A percentile compares a stretch with the other conserved stretches of the same genome.
phyloP scores from a whole-genome alignment of 2,888 invertebrate genomes.

The Pristionchus fissidentatus region DNA sequence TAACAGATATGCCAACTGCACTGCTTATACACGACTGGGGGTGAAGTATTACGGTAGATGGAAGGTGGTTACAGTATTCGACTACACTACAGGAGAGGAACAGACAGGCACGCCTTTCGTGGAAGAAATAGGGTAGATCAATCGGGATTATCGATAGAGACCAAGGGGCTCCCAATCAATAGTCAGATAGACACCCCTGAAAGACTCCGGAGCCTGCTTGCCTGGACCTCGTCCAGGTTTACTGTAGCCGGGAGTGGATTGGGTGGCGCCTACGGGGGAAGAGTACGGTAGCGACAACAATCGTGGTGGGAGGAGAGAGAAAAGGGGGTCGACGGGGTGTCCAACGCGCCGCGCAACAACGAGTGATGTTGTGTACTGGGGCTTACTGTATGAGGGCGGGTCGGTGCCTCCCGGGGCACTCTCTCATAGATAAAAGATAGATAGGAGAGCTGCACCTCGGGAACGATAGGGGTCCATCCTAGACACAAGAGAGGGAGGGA shows the following conservation, averaged over 20 bases:
- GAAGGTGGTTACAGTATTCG: background rate
- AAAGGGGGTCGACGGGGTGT: background rate
- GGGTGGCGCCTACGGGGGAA: background rate
- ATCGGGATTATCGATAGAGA: slow-evolving; percentile 20
- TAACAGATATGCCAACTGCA: slow-evolving; percentile 22
- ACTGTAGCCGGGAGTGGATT: background rate
- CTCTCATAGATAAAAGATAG: no score
- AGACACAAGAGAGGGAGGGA: no score
- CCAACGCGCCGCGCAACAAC: slow-evolving; percentile 32
- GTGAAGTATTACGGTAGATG: background rate
- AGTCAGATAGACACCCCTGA: slow-evolving; percentile 29
- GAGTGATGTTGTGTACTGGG: no score
- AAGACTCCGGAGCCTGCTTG: slow-evolving; percentile 47
- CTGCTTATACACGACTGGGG: background rate
- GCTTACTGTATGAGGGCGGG: no score
- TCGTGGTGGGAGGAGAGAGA: no score
- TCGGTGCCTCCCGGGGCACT: no score
- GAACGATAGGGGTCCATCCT: no score
- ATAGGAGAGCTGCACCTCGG: no score
- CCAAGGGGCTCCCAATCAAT: background rate
- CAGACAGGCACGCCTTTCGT: slow-evolving; percentile 36
- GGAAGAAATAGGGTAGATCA: slow-evolving; percentile 41
- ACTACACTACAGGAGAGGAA: slow-evolving; percentile 43
- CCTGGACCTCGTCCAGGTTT: slow-evolving; percentile 38
- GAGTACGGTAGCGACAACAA: no score